These are phyloP conservation scores for Syrrhaptes paradoxus DNA, from an alignment of 2,113 vertebrate species.

Conservation along the genomic window DNA sequence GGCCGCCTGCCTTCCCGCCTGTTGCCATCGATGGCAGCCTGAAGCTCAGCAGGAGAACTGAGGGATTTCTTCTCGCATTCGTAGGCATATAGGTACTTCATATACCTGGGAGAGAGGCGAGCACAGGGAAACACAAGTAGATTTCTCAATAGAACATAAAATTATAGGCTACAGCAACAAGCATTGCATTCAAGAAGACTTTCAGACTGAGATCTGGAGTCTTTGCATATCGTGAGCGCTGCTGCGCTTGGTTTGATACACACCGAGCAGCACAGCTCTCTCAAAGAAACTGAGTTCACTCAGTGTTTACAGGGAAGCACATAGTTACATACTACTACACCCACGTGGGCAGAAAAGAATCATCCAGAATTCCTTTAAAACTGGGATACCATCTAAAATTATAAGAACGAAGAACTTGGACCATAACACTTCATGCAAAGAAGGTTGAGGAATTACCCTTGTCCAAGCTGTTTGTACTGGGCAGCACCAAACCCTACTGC, in stretches of 20 bases:
- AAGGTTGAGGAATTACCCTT: background rate
- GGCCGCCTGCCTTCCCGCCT: constrained; percentile 92
- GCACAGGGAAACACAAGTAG: background rate
- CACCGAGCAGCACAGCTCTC: background rate
- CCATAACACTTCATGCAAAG: too few species aligned
- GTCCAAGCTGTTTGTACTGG: accelerated
- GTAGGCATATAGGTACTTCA: constrained; percentile 98
- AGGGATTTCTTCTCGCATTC: constrained; percentile 96
- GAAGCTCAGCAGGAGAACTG: constrained; percentile 93
- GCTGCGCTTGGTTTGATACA: background rate
- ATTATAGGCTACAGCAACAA: background rate
- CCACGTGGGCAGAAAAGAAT: too few species aligned
- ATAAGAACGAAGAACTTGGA: background rate
- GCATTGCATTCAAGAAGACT: background rate
- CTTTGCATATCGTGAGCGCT: accelerated
- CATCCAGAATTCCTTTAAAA: background rate
- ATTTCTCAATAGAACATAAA: background rate
- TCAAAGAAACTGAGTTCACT: background rate
- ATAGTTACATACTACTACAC: accelerated
- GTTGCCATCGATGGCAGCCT: constrained; percentile 96
- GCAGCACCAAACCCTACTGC: background rate
- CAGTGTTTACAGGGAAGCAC: accelerated
- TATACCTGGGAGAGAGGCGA: constrained; percentile 71
- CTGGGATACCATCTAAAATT: background rate
- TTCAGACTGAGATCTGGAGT: background rate